Evolutionary conservation across 2,797 vertebrate genomes (phyloP).

Genomic region (Phyllotis vaccarum): DNA sequence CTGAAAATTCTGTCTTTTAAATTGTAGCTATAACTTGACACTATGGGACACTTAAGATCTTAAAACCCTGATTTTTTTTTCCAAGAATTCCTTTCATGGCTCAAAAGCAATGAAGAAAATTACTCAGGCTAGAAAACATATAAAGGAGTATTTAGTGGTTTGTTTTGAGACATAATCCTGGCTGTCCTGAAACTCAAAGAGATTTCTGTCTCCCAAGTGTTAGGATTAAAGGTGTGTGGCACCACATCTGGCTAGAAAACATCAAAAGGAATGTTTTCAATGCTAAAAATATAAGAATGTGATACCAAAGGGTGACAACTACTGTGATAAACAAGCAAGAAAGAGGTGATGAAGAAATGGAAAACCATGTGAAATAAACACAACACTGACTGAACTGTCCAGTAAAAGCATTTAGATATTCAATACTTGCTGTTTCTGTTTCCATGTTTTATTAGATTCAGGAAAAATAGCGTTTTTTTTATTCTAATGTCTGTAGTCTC

Average conservation of each 20-base stretch:
- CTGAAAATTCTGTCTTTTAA: constrained; percentile 45
- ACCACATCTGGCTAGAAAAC: background rate
- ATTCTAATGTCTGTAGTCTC: background rate
- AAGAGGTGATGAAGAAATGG: background rate
- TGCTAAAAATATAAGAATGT: background rate
- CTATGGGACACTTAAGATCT: background rate
- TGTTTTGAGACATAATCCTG: background rate
- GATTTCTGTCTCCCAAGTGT: background rate
- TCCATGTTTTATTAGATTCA: constrained; percentile 2
- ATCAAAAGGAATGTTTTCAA: constrained; percentile 4
- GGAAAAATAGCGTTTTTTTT: background rate
- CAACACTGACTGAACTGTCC: background rate
- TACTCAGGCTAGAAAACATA: background rate
- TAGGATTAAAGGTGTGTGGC: background rate
- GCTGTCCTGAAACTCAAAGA: background rate
- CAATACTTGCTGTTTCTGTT: background rate
- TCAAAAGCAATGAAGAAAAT: constrained; percentile 6
- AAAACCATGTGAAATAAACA: background rate
- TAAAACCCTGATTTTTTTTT: background rate
- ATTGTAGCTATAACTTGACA: constrained; percentile 26
- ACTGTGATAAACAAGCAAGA: background rate
- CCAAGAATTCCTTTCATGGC: background rate
- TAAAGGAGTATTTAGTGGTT: background rate
- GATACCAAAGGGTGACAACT: background rate
- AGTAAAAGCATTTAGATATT: background rate